A percentile compares a stretch with the other conserved stretches of the same genome.
Evolutionary conservation across 2,797 vertebrate genomes (phyloP).

Genomic region (Allobates femoralis): DNA sequence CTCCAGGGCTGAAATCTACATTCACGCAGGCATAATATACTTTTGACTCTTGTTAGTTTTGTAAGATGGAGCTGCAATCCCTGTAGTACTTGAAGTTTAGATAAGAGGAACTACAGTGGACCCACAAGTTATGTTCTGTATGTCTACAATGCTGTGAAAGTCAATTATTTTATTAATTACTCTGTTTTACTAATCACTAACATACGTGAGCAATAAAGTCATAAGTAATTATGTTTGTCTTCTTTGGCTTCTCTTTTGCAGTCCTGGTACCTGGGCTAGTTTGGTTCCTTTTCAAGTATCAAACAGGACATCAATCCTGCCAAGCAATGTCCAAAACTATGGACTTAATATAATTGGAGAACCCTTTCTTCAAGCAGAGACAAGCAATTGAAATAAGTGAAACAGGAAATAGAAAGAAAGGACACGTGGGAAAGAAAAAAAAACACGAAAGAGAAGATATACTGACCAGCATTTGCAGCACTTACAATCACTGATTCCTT

Average conservation of each 20-base stretch:
- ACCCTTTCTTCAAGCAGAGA: slow-evolving; percentile 98
- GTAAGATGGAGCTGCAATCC: not conserved
- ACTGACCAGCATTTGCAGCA: slow-evolving; percentile 93
- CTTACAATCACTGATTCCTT: slow-evolving; percentile 83
- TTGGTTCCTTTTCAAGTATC: slow-evolving; percentile 99
- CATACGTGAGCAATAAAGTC: not conserved
- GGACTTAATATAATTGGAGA: slow-evolving; percentile 99
- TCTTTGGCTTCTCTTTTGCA: slow-evolving; percentile 74
- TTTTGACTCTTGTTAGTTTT: not conserved
- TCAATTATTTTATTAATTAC: not conserved
- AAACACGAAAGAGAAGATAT: slow-evolving; percentile 78
- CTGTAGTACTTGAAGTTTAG: not conserved
- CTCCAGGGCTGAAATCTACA: too few relatives aligned
- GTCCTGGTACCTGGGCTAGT: slow-evolving; percentile 99
- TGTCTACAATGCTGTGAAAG: not conserved
- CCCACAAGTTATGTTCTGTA: not conserved
- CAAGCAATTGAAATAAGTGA: slow-evolving; percentile 88
- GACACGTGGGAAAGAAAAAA: slow-evolving; percentile 67
- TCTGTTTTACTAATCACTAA: not conserved
- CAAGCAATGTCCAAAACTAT: slow-evolving; percentile 99
- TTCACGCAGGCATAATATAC: not conserved
- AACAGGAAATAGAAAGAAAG: slow-evolving; percentile 65
- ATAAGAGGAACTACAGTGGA: not conserved
- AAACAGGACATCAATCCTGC: slow-evolving; percentile 99
- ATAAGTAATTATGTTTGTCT: slow-evolving; percentile 38